These are phyloP conservation scores for Crematogaster levior DNA, from an alignment of 2,888 invertebrate species.

Conservation along the genomic window DNA sequence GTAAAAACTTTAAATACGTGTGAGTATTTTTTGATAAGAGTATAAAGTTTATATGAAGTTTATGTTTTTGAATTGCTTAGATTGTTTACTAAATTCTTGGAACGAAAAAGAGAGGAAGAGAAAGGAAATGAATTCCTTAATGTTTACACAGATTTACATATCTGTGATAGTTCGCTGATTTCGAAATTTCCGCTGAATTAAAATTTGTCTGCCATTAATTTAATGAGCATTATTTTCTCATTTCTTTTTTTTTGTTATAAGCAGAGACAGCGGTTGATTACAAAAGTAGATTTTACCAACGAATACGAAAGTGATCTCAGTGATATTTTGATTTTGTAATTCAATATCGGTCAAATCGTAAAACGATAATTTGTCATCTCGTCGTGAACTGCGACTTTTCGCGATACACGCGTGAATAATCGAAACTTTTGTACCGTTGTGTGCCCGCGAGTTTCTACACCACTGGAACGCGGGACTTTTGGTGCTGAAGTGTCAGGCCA, in stretches of 20 bases:
- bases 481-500: slow-evolving; percentile 83
- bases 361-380: slow-evolving; percentile 19
- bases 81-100: neutral
- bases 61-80: neutral
- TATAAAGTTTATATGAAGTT: neutral
- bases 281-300: neutral
- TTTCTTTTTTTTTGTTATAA: neutral
- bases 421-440: slow-evolving; percentile 6
- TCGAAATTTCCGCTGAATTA: neutral
- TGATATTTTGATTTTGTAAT: neutral
- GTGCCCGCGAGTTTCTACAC: slow-evolving; percentile 64
- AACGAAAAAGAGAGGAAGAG: neutral
- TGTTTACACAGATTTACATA: too few relatives aligned
- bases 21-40: neutral
- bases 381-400: neutral
- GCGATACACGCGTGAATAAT: neutral
- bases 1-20: neutral
- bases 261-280: neutral
- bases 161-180: neutral
- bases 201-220: neutral
- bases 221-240: neutral
- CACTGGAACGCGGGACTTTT: slow-evolving; percentile 78
- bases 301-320: neutral
- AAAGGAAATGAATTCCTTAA: neutral
- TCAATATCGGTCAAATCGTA: neutral